Evolutionary conservation across 2,888 invertebrate species (phyloP), one percentile per base, ranked within the genome.

Genomic region (Cheilosia pagana): DNA sequence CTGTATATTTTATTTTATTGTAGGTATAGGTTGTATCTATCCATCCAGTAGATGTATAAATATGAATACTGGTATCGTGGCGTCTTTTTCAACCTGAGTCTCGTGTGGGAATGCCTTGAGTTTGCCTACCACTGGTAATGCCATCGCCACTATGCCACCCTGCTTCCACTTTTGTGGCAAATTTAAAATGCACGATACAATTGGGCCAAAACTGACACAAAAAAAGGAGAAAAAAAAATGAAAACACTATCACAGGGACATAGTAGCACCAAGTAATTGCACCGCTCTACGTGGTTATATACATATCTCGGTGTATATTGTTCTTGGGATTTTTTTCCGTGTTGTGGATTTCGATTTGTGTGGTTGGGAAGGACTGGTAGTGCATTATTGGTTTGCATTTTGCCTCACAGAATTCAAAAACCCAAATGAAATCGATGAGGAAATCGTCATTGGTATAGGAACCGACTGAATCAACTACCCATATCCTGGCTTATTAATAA

Each of bases 101-200:
- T 68, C 68, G 63, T 82, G 63, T 78, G 77, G 77, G 48, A 60
- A 60, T 72, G 71, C 41, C 52, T 71, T 60, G 43, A 63, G 71
- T 72, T 74, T 83, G 62, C 59, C 70, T 81, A 43, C 60, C 14
- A 70, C 25, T 10, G 59, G 60, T 48, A 25, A 8, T 7, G 45
- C 45, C 59, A 50, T 50, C 16, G 7, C 21, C 21, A 50, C 60
- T 59, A 6, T 28, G 53, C 45, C 57, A 57, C 41, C 39, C 48
- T 31, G 8, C 53, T 76, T 67, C 43, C 12, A 71, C 50, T 70
- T 50, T 35, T 57, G 72, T 72, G 75, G 65, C 35, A 79, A 85
- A 79, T 85, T 81, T 85, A 79, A 85, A 85, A 85, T 75, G 83
- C 83, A 85, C 74, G 75, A 79, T 83, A 83, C 83, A 83, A 78